Base-by-base conservation (phyloP, 2,797 vertebrate species). In the Lutra lutra region DNA sequence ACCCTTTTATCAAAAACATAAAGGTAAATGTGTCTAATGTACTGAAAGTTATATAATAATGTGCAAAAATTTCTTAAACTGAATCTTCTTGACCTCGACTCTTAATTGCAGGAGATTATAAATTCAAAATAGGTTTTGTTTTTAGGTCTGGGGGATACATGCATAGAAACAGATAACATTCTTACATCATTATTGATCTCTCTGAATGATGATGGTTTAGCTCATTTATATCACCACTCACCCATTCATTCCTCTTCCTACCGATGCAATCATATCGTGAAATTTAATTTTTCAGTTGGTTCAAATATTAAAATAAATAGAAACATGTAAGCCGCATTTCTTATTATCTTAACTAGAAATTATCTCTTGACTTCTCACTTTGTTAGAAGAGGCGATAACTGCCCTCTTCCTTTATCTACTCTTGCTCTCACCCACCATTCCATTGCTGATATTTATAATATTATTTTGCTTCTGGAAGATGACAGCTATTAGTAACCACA, bases 301-400 rank as follows among this genome's bases (percentile, higher is more conserved):
- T 35, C 77, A 91, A 46, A 72, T 51, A 80, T 40, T 32, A 72
- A 87, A 60, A 56, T 35, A 87, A 97, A 73, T 94, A 60, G 86
- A 46, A 78, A 46, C 13, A 54, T 32, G 58, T 64, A 64, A 38
- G 25, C 7, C 35, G 21, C 11, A 89, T 32, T 46, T 89, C 32
- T 75, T 38, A 32, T 23, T 77, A 73, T 40, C 2, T 43, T 58
- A 85, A 58, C 38, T 54, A 38, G 14, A 75, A 75, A 62, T 56
- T 2, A 54, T 29, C 25, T 93, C 48, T 20, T 70, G 79, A 66
- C 9, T 86, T 54, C 72, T 77, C 18, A 12, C 32, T 38, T 51
- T 51, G 35, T 88, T 32, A 43, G 27, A 40, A 51, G 43, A 68
- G 35, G 9, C 29, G 73, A 2, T 21, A 46, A 83, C 7, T 51